Evolutionary conservation across 2,888 invertebrate genomes (phyloP).

Genomic region (Thera obeliscata): DNA sequence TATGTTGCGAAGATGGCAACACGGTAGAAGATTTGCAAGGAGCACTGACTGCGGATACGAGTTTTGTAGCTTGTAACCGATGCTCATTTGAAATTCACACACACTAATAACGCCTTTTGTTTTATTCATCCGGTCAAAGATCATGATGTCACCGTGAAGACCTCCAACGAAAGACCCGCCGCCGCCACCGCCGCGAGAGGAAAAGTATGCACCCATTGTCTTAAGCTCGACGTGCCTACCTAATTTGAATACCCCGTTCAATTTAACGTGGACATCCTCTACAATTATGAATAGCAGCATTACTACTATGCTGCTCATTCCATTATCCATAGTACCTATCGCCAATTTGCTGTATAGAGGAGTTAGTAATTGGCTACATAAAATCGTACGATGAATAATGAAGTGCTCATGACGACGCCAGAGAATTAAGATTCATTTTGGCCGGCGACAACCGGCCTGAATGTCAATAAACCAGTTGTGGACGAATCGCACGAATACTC

Average conservation of each 20-base stretch:
- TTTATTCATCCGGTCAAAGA: constrained; percentile 63
- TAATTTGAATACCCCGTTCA: constrained; percentile 12
- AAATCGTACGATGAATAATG: constrained; percentile 50
- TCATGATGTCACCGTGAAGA: constrained; percentile 57
- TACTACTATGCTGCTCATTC: constrained; percentile 8
- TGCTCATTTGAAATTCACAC: constrained; percentile 64
- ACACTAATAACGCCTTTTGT: constrained; percentile 50
- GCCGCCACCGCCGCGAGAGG: constrained; percentile 27
- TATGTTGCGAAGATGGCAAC: constrained; percentile 42
- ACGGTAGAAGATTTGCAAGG: constrained; percentile 20
- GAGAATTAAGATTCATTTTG: constrained; percentile 66
- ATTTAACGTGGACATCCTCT: constrained; percentile 26
- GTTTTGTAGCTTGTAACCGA: constrained; percentile 39
- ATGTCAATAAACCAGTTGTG: constrained; percentile 66
- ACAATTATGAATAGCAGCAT: constrained; percentile 15
- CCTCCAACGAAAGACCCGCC: constrained; percentile 37
- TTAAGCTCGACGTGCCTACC: constrained; percentile 25
- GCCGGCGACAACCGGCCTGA: constrained; percentile 53
- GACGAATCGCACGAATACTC: constrained; percentile 44
- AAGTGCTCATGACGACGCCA: constrained; percentile 45
- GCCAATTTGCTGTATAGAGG: constrained; percentile 41
- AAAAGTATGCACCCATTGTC: constrained; percentile 43
- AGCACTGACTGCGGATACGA: constrained; percentile 11
- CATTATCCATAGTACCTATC: constrained; percentile 21
- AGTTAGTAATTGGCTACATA: constrained; percentile 45